phyloP scores from a whole-genome alignment of 1,140 invertebrate genomes.

The Lepidostoma basale region DNA sequence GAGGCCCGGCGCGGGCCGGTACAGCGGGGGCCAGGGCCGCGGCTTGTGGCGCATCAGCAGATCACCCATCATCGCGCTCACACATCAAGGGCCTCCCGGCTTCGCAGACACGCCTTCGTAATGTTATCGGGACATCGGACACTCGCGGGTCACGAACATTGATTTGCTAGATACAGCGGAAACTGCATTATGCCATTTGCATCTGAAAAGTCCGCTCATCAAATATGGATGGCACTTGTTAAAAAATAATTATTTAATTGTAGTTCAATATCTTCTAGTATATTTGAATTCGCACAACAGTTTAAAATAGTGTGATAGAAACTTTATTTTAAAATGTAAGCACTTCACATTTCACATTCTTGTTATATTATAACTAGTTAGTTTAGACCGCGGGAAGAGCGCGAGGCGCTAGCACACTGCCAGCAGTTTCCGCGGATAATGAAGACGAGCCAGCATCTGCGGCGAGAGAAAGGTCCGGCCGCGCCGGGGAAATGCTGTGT shows the following conservation, averaged over 20 bases:
- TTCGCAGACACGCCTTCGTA: background rate
- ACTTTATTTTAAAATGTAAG: no score
- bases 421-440: background rate
- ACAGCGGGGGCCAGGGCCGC: constrained; percentile 67
- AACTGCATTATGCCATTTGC: background rate
- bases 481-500: constrained; percentile 18
- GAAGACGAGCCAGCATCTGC: background rate
- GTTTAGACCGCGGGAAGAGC: no score
- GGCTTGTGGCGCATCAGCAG: constrained; percentile 57
- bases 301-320: no score
- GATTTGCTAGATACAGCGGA: background rate
- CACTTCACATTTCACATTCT: no score
- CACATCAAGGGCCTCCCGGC: background rate
- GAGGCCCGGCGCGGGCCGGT: constrained; percentile 60
- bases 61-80: constrained; percentile 48
- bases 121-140: background rate
- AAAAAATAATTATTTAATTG: background rate
- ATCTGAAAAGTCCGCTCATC: background rate
- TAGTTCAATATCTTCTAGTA: no score
- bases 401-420: background rate
- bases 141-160: background rate
- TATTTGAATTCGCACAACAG: no score
- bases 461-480: constrained; percentile 17
- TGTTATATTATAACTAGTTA: no score
- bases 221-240: background rate